Evolutionary conservation across 2,113 vertebrate genomes (phyloP).

Genomic region (Odocoileus virginianus): DNA sequence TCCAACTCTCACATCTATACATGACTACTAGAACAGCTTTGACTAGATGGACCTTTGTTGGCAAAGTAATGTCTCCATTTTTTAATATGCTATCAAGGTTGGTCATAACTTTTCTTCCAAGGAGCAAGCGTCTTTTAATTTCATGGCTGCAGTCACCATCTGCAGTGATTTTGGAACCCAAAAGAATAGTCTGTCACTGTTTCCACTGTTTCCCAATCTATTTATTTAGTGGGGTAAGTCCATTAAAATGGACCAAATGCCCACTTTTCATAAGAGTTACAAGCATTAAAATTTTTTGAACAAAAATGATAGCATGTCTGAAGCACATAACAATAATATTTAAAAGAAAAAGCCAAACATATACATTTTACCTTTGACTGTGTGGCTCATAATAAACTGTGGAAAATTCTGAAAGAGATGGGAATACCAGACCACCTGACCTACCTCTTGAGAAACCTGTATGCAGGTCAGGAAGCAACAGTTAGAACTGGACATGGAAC

Average conservation of each 20-base stretch:
- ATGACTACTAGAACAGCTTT: not conserved
- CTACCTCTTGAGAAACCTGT: no score
- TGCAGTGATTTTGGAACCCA: not conserved
- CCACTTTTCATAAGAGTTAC: not conserved
- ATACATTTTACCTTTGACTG: not conserved
- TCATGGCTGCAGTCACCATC: not conserved
- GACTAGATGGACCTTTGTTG: not conserved
- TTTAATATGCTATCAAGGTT: not conserved
- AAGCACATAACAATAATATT: not conserved
- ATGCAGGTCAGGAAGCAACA: no score
- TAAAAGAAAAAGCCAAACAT: not conserved
- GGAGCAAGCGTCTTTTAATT: not conserved
- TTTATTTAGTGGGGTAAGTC: not conserved
- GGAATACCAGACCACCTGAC: no score
- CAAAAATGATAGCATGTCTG: not conserved
- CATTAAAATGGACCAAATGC: constrained; percentile 12
- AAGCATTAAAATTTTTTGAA: not conserved
- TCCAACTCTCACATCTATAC: not conserved
- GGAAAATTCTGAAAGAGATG: no score
- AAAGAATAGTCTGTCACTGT: not conserved
- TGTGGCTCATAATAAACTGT: no score
- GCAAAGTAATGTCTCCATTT: not conserved
- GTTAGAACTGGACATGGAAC: no score
- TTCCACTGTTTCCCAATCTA: not conserved
- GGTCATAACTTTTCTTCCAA: not conserved